These are phyloP conservation scores for Coenobita brevimanus DNA, from an alignment of 1,140 invertebrate species.

Conservation along the genomic window DNA sequence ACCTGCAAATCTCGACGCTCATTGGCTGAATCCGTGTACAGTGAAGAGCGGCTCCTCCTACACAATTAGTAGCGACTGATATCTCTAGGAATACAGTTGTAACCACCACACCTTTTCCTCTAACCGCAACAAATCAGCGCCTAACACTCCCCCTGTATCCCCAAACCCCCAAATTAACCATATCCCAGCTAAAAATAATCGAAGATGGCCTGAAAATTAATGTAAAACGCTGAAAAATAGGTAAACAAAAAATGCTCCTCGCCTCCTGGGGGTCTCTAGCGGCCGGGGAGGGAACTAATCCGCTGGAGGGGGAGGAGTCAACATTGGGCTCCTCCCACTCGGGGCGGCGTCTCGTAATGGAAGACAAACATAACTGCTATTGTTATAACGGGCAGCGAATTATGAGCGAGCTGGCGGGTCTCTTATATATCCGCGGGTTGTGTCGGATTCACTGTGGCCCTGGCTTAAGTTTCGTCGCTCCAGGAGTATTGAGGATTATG, in stretches of 20 bases:
- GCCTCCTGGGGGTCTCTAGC: slow-evolving; percentile 45
- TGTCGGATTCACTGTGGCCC: slow-evolving; percentile 58
- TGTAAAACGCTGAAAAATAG: not conserved
- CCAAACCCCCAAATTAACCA: not conserved
- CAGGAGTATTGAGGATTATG: slow-evolving; percentile 37
- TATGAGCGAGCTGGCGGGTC: slow-evolving; percentile 67
- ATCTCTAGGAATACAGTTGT: slow-evolving; percentile 11
- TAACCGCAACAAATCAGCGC: not conserved
- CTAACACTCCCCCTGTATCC: not conserved
- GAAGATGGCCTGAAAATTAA: not conserved
- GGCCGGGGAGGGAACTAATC: slow-evolving; percentile 6
- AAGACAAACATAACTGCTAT: slow-evolving; percentile 66
- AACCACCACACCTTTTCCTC: not conserved
- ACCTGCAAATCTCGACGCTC: slow-evolving; percentile 46
- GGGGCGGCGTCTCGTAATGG: slow-evolving; percentile 57
- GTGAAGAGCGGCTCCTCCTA: slow-evolving; percentile 43
- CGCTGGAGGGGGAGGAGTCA: not conserved
- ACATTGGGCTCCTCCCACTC: not conserved
- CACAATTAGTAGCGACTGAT: slow-evolving; percentile 44
- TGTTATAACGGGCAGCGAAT: slow-evolving; percentile 67
- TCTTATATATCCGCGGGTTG: slow-evolving; percentile 63
- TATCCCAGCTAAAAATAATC: not conserved
- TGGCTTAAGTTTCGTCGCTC: slow-evolving; percentile 59
- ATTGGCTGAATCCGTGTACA: slow-evolving; percentile 47
- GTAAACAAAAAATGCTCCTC: slow-evolving; percentile 29